phyloP scores from a whole-genome alignment of 92 coral and sea anemone genomes.

The Actinernus sp. region DNA sequence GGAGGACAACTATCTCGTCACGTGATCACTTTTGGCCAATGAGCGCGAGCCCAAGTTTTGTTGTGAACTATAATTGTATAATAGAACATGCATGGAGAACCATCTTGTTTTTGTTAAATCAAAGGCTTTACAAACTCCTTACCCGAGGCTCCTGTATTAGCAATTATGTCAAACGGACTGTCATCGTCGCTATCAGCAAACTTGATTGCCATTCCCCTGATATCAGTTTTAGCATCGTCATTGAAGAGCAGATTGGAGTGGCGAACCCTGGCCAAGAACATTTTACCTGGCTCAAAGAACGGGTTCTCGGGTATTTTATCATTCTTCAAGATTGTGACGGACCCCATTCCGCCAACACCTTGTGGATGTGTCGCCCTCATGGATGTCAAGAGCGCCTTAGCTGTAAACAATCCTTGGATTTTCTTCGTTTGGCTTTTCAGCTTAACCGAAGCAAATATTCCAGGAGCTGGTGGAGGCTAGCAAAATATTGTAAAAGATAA shows the following conservation, averaged over 20 bases:
- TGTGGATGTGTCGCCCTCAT: conserved; percentile 73
- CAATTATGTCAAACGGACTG: conserved; percentile 71
- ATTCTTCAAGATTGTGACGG: conserved; percentile 33
- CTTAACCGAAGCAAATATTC: conserved; percentile 62
- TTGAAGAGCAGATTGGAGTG: conserved; percentile 54
- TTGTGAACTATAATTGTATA: too few relatives aligned
- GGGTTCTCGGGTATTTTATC: conserved; percentile 79
- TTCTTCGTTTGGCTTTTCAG: conserved; percentile 47
- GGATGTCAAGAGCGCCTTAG: conserved; percentile 37
- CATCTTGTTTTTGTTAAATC: too few relatives aligned
- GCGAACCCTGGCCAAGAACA: conserved; percentile 73
- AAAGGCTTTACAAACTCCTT: too few relatives aligned
- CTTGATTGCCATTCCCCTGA: conserved; percentile 75
- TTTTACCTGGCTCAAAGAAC: conserved; percentile 64
- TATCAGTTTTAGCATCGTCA: conserved; percentile 79
- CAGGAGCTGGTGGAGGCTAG: conserved; percentile 76
- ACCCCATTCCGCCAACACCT: conserved; percentile 75
- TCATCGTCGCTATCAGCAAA: conserved; percentile 79
- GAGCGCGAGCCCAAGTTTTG: too few relatives aligned
- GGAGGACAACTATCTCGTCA: too few relatives aligned
- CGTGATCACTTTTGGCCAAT: too few relatives aligned
- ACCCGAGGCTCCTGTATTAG: too few relatives aligned
- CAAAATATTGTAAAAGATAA: too few relatives aligned
- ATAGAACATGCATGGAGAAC: too few relatives aligned
- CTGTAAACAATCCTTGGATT: conserved; percentile 61